Base-by-base conservation (phyloP, 1,140 invertebrate genomes). In the Drosophila asahinai region DNA sequence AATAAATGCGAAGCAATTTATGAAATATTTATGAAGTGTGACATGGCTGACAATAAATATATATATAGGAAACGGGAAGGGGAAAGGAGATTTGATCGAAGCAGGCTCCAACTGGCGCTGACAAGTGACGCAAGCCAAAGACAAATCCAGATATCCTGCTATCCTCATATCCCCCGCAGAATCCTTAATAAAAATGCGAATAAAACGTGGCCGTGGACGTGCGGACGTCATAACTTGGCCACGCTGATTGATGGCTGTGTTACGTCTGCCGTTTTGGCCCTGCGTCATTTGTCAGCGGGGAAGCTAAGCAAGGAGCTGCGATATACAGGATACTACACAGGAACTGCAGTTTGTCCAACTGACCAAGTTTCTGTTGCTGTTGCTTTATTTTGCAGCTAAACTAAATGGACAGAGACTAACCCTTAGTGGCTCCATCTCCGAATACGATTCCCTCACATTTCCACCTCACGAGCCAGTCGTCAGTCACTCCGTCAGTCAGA, bases 21-120 rank as follows among this genome's bases (percentile, higher is more conserved):
- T 90, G 65, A 90, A 80, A 86, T 90, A 90, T 90, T 86, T 90
- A 89, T 89, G 73, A 80, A 89, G 75, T 81, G 83, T 83, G 66
- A 87, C 80, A 80, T 64, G 72, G 52, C 71, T 80, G 81, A 76
- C 81, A 89, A 89, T 90, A 84, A 86, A 84, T 72, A 83, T 70
- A 83, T 36, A 71, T 25, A 33, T 8, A 40, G 38, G 68, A 2
- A 22, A 22, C 1, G 19, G 19, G 19, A 22, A 22, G 2, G 19
- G 2, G 2, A 2, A 22, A 22, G 19, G 19, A 22, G 19, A 22
- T 33, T 52, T 61, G 30, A 47, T 74, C 48, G 55, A 47, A 55
- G 2, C 58, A 63, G 76, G 51, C 51, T 68, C 55, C 75, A 63
- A 43, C 76, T 83, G 70, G 25, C 47, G 73, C 42, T 84, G 82